These are phyloP conservation scores for Caerostris extrusa DNA, from an alignment of 1,140 invertebrate species.

Conservation along the genomic window DNA sequence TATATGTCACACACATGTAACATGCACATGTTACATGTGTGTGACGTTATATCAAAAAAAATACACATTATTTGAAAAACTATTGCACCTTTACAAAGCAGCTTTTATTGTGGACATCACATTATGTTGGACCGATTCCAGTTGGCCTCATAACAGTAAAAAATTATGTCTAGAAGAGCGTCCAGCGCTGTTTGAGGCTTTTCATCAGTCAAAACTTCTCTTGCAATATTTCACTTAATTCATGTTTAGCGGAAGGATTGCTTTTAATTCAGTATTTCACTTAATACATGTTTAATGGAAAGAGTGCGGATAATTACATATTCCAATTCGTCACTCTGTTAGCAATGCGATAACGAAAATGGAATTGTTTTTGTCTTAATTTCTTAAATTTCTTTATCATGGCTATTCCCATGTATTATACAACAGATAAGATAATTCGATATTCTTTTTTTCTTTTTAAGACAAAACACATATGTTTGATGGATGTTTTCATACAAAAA, in stretches of 20 bases:
- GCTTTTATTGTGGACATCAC: not conserved
- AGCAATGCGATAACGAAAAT: not conserved
- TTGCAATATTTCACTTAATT: constrained; percentile 22
- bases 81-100: too few relatives aligned
- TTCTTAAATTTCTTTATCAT: too few relatives aligned
- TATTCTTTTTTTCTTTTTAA: too few relatives aligned
- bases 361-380: not conserved
- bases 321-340: constrained; percentile 7
- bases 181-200: not conserved
- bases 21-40: too few relatives aligned
- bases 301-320: not conserved
- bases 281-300: too few relatives aligned
- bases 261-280: constrained; percentile 11
- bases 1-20: too few relatives aligned
- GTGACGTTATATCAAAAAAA: too few relatives aligned
- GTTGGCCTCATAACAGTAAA: not conserved
- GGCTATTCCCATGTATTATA: too few relatives aligned
- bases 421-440: too few relatives aligned
- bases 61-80: too few relatives aligned
- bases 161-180: not conserved
- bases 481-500: too few relatives aligned
- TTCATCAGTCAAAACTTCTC: not conserved
- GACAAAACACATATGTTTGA: too few relatives aligned
- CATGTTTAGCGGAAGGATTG: not conserved
- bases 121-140: not conserved